These are phyloP conservation scores for Chymomyza procnemis DNA, from an alignment of 2,888 invertebrate species.

Conservation along the genomic window DNA sequence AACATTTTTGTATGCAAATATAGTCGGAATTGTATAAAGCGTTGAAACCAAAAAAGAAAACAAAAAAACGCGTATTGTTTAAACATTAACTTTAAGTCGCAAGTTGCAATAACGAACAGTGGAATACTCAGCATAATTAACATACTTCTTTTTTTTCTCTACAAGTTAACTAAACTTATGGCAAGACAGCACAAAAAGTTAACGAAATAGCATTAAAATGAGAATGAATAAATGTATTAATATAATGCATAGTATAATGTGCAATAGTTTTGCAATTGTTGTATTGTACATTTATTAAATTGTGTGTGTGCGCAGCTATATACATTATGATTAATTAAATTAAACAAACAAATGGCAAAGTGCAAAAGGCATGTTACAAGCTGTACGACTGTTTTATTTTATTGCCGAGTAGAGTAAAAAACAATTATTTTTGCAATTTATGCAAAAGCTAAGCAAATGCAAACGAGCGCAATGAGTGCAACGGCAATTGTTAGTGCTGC, in stretches of 20 bases:
- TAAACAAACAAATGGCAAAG: too few species aligned
- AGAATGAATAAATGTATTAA: background rate
- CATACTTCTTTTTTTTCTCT: background rate
- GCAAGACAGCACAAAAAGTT: background rate
- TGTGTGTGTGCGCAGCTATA: background rate
- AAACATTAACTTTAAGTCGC: slow-evolving; percentile 26
- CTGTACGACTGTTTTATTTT: too few species aligned
- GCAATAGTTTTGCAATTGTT: background rate
- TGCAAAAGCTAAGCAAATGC: too few species aligned
- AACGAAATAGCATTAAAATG: background rate
- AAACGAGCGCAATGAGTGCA: background rate
- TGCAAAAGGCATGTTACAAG: too few species aligned
- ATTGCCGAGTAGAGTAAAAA: background rate
- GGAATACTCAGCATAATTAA: slow-evolving; percentile 33
- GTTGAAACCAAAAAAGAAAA: background rate
- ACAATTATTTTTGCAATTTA: background rate
- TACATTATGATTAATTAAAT: too few species aligned
- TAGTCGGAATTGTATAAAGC: background rate
- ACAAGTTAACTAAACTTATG: background rate
- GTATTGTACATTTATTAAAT: background rate
- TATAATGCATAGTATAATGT: background rate
- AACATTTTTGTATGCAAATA: background rate
- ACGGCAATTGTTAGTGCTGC: background rate
- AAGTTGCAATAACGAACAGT: slow-evolving; percentile 27
- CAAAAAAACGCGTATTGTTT: background rate